Conservation (phyloP, 2,797 vertebrate species). For the Epinephelus coioides region DNA sequence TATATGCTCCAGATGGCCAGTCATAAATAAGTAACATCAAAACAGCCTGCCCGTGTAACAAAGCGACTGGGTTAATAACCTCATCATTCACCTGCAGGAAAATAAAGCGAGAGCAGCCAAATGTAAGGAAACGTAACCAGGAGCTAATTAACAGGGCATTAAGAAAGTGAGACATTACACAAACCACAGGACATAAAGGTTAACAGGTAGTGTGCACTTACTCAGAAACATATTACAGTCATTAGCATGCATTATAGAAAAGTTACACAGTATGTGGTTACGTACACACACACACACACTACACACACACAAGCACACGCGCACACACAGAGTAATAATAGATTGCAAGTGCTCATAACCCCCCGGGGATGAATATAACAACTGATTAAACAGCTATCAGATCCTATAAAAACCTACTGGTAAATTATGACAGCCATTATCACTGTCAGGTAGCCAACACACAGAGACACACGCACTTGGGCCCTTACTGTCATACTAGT, state of each 20-base stretch:
- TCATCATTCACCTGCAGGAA: slow-evolving; percentile 31
- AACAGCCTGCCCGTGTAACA: slow-evolving; percentile 5
- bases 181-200: slow-evolving; percentile 12
- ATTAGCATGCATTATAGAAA: slow-evolving; percentile 16
- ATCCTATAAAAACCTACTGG: slow-evolving; percentile 42
- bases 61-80: slow-evolving; percentile 29
- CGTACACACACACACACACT: background rate
- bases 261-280: background rate
- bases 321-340: slow-evolving; percentile 17
- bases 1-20: slow-evolving; percentile 25
- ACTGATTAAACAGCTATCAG: slow-evolving; percentile 65
- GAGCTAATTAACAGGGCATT: slow-evolving; percentile 21
- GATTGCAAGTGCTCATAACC: slow-evolving; percentile 40
- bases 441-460: slow-evolving; percentile 37
- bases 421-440: slow-evolving; percentile 63
- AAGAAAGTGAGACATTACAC: background rate
- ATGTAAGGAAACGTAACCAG: slow-evolving; percentile 28
- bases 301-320: slow-evolving; percentile 6
- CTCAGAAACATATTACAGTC: slow-evolving; percentile 3
- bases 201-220: slow-evolving; percentile 13
- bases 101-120: slow-evolving; percentile 12
- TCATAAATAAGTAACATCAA: slow-evolving; percentile 51
- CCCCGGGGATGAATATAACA: slow-evolving; percentile 45
- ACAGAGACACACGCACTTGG: background rate
- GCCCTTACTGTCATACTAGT: background rate